Evolutionary conservation across 2,888 invertebrate genomes (phyloP).

Genomic region (Cactoblastis cactorum): DNA sequence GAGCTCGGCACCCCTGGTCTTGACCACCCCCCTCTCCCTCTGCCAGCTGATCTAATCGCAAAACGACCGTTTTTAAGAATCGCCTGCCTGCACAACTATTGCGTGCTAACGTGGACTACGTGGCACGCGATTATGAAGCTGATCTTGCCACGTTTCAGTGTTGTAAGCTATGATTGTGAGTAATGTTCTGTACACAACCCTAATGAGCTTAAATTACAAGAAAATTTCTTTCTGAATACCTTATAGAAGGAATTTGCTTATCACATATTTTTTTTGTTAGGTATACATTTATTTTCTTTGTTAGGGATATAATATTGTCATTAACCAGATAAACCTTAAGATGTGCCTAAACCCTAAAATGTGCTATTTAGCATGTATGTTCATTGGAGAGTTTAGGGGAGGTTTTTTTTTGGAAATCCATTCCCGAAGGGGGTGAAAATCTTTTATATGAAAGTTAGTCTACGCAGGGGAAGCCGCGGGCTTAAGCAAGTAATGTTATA

Average conservation of each 20-base stretch:
- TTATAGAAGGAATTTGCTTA: not conserved
- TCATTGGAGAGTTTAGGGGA: no score
- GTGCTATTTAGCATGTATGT: no score
- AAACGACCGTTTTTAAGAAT: constrained; percentile 79
- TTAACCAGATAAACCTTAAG: no score
- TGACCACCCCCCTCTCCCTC: constrained; percentile 32
- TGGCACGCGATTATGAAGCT: constrained; percentile 8
- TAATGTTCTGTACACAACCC: constrained; percentile 8
- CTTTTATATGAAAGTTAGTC: no score
- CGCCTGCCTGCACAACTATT: constrained; percentile 73
- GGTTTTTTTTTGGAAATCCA: no score
- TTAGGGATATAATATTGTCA: no score
- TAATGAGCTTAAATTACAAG: constrained; percentile 4
- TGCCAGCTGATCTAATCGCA: constrained; percentile 71
- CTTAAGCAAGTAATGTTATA: no score
- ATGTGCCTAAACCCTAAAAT: no score
- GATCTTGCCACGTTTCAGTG: constrained; percentile 4
- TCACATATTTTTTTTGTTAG: no score
- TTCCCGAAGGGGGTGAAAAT: no score
- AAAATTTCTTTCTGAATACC: not conserved
- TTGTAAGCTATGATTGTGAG: constrained; percentile 6
- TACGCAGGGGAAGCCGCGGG: no score
- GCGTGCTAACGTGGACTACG: constrained; percentile 46
- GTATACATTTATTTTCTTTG: no score
- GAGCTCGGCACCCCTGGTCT: constrained; percentile 41